phyloP scores from a whole-genome alignment of 2,113 vertebrate genomes.

The Mobula birostris region DNA sequence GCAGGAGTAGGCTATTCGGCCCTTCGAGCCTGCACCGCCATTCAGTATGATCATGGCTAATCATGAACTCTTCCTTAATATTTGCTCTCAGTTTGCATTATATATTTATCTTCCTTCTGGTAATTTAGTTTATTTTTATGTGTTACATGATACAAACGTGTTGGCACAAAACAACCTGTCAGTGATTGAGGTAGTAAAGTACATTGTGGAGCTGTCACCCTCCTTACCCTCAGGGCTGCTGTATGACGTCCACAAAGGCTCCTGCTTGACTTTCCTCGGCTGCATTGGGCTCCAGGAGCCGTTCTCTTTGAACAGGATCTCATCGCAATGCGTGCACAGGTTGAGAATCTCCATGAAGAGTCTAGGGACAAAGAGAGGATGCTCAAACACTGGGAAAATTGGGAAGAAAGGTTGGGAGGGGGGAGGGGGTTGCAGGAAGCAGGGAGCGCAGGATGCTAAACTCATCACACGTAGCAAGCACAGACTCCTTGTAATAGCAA shows the following conservation, averaged over 20 bases:
- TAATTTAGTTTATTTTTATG: too few relatives aligned
- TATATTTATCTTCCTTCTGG: too few relatives aligned
- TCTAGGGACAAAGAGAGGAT: constrained; percentile 42
- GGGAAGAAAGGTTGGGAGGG: not conserved
- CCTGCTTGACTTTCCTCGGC: constrained; percentile 61
- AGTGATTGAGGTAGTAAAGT: too few relatives aligned
- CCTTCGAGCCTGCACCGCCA: too few relatives aligned
- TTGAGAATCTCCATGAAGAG: constrained; percentile 68
- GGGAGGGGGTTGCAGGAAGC: not conserved
- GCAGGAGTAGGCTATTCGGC: too few relatives aligned
- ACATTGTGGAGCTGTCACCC: too few relatives aligned
- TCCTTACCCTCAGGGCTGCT: constrained; percentile 51
- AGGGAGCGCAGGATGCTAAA: not conserved
- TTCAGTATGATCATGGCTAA: too few relatives aligned
- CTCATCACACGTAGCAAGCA: fast-evolving
- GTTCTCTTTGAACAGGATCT: constrained; percentile 67
- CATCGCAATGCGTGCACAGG: constrained; percentile 62
- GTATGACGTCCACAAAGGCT: constrained; percentile 55
- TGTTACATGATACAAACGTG: too few relatives aligned
- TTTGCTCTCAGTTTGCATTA: too few relatives aligned
- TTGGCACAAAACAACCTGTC: too few relatives aligned
- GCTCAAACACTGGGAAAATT: not conserved
- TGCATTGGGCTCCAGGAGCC: constrained; percentile 68
- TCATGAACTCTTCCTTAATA: too few relatives aligned
- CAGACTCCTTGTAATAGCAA: constrained; percentile 49